A percentile compares a stretch with the other conserved stretches of the same genome.
These are phyloP conservation scores for Sebastiscus tertius DNA, from an alignment of 2,797 vertebrate genomes.

Conservation along the genomic window DNA sequence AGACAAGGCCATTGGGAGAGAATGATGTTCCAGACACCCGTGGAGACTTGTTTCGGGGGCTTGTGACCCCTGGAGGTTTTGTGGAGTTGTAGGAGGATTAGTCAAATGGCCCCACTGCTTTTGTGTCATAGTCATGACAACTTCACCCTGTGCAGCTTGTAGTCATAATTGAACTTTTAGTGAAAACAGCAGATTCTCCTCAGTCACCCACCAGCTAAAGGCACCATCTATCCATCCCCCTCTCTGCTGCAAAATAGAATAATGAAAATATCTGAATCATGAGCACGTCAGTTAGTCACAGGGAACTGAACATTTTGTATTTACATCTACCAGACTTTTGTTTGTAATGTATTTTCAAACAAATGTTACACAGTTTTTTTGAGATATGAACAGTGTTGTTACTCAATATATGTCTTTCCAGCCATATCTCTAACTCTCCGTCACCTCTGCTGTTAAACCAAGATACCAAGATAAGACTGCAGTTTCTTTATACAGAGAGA, in stretches of 20 bases:
- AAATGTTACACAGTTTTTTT: slow-evolving; percentile 19
- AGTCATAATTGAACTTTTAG: slow-evolving; percentile 78
- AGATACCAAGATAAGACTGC: not conserved
- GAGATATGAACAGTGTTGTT: slow-evolving; percentile 25
- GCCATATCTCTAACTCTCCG: slow-evolving; percentile 9
- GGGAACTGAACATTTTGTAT: not conserved
- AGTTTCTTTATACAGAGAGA: not conserved
- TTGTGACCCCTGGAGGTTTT: slow-evolving; percentile 65
- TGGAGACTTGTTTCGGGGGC: slow-evolving; percentile 57
- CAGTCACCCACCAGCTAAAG: slow-evolving; percentile 35
- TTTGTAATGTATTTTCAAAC: slow-evolving; percentile 45
- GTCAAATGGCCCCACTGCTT: slow-evolving; percentile 67
- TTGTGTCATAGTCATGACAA: slow-evolving; percentile 76
- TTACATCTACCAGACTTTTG: not conserved
- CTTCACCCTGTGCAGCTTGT: slow-evolving; percentile 66
- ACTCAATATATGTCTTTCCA: slow-evolving; percentile 23
- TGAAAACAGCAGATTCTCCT: slow-evolving; percentile 36
- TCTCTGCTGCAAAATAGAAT: slow-evolving; percentile 4
- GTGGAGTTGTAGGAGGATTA: slow-evolving; percentile 61
- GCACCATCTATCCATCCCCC: slow-evolving; percentile 20
- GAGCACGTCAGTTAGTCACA: slow-evolving; percentile 26
- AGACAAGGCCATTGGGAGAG: slow-evolving; percentile 65
- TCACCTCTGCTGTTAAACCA: slow-evolving; percentile 15
- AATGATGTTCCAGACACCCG: slow-evolving; percentile 74
- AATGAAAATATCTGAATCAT: slow-evolving; percentile 38